Conservation (phyloP, 2,797 vertebrate species). For the Phrynocephalus guinanensis region DNA sequence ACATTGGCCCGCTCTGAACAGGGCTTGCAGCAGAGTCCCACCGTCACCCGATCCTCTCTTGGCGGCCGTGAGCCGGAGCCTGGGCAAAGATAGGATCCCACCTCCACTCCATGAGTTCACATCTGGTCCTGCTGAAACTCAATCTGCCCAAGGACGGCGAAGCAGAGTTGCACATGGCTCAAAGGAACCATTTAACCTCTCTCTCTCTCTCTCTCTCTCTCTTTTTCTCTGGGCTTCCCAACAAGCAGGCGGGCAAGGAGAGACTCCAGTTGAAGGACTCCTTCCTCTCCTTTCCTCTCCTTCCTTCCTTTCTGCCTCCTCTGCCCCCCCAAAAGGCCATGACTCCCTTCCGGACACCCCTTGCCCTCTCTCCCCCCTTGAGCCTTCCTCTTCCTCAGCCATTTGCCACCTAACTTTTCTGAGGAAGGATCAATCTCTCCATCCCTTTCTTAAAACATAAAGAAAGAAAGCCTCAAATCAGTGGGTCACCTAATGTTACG, state of each 20-base stretch:
- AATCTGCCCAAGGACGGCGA: constrained; percentile 19
- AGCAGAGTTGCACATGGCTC: background rate
- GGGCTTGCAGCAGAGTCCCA: background rate
- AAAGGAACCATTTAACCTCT: constrained; percentile 12
- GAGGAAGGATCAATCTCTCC: too few species aligned
- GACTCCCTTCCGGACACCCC: background rate
- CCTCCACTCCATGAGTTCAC: constrained; percentile 37
- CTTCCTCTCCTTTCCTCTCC: background rate
- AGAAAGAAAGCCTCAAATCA: too few species aligned
- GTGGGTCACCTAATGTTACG: too few species aligned
- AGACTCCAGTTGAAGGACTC: background rate
- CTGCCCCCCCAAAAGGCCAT: background rate
- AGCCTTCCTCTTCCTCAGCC: background rate
- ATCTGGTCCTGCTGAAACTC: constrained; percentile 48
- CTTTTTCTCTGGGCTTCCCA: background rate
- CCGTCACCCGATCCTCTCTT: constrained; percentile 31
- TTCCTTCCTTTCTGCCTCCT: background rate
- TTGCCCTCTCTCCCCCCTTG: background rate
- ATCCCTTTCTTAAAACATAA: too few species aligned
- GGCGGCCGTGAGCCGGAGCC: constrained; percentile 23
- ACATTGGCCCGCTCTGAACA: background rate
- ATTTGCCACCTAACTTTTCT: constrained; percentile 6
- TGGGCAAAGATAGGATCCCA: constrained; percentile 25
- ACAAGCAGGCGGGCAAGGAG: background rate
- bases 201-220: background rate